phyloP scores from a whole-genome alignment of 2,113 vertebrate species.

The Elephantulus edwardii region DNA sequence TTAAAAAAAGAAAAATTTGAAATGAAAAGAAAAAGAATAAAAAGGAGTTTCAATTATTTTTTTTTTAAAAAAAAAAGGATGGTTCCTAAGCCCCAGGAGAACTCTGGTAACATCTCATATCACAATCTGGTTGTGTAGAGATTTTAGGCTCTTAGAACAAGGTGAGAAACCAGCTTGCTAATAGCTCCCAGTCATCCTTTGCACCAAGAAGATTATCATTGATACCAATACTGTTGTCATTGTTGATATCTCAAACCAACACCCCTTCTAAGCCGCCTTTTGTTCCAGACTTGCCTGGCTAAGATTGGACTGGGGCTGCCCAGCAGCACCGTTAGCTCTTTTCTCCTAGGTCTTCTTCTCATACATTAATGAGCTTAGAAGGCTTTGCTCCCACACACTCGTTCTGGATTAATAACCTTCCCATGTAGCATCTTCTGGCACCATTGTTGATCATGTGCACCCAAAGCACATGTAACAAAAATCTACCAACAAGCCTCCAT shows the following conservation, averaged over 20 bases:
- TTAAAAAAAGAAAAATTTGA: neutral
- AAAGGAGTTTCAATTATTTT: too few species aligned
- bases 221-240: neutral
- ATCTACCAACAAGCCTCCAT: neutral
- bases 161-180: neutral
- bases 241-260: neutral
- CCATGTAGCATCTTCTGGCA: neutral
- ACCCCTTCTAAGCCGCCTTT: neutral
- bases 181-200: neutral
- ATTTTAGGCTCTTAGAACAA: slow-evolving; percentile 13
- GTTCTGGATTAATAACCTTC: neutral
- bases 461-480: neutral
- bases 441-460: accelerated
- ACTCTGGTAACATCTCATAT: neutral
- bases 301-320: neutral
- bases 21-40: too few species aligned
- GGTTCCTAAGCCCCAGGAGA: neutral
- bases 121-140: slow-evolving; percentile 40
- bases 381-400: neutral
- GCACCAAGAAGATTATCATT: neutral
- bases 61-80: too few species aligned
- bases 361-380: neutral
- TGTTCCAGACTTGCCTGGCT: neutral
- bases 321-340: neutral
- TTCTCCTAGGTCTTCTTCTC: neutral